phyloP scores from a whole-genome alignment of 2,797 vertebrate genomes.

The Myripristis jacobus region DNA sequence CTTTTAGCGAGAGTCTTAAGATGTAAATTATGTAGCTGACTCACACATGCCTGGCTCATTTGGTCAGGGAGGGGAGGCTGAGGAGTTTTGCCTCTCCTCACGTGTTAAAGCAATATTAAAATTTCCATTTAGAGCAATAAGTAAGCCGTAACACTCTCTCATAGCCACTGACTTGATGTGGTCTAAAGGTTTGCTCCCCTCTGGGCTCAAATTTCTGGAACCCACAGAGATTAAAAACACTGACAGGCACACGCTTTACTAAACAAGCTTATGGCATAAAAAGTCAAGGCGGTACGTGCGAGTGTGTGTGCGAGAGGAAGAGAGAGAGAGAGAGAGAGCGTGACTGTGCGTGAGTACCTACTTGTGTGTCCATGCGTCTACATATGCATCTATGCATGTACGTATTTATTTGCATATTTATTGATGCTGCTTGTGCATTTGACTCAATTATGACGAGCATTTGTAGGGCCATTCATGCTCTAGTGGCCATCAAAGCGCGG shows the following conservation, averaged over 20 bases:
- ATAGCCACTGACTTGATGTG: slow-evolving; percentile 38
- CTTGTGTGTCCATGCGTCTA: not conserved
- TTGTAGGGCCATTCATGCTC: slow-evolving; percentile 50
- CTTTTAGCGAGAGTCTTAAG: slow-evolving; percentile 13
- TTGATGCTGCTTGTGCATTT: slow-evolving; percentile 46
- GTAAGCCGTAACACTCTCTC: slow-evolving; percentile 50
- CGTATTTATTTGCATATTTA: slow-evolving; percentile 50
- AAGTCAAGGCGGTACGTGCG: slow-evolving; percentile 28
- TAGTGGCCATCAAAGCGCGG: slow-evolving; percentile 41
- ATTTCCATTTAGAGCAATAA: slow-evolving; percentile 54
- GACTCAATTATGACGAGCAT: slow-evolving; percentile 44
- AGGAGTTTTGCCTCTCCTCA: too few relatives aligned
- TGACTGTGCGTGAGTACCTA: not conserved
- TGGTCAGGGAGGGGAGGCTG: slow-evolving; percentile 17
- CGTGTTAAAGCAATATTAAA: slow-evolving; percentile 41
- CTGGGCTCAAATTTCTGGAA: slow-evolving; percentile 36
- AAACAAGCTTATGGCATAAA: slow-evolving; percentile 25
- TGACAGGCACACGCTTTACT: slow-evolving; percentile 37
- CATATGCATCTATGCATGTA: slow-evolving; percentile 24
- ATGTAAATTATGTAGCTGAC: slow-evolving; percentile 41
- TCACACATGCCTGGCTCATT: slow-evolving; percentile 31
- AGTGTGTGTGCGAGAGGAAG: not conserved
- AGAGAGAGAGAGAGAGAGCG: not conserved
- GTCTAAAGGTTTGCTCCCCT: slow-evolving; percentile 41
- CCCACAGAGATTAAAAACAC: slow-evolving; percentile 51